A percentile compares a stretch with the other conserved stretches of the same genome.
Evolutionary conservation across 2,888 invertebrate species (phyloP).

Genomic region (Drosophila sordidula): DNA sequence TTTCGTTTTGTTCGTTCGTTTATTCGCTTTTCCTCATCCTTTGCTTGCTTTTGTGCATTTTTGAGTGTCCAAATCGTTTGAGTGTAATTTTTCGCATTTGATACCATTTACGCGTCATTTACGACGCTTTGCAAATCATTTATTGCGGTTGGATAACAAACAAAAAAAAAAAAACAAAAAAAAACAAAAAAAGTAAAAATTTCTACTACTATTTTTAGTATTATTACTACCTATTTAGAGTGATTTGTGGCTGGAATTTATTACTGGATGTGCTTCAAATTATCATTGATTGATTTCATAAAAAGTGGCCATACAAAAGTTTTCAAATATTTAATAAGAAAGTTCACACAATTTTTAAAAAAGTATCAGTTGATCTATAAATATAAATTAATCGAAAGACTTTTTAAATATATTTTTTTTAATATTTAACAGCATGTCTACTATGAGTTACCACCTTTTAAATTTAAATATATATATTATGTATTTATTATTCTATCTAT

Average conservation of each 20-base stretch:
- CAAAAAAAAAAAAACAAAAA: constrained; percentile 1
- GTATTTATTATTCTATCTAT: too few species aligned
- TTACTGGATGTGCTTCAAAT: constrained; percentile 5
- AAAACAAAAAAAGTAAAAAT: too few species aligned
- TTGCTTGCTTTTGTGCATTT: constrained; percentile 61
- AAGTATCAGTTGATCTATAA: too few species aligned
- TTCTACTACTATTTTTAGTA: constrained; percentile 2
- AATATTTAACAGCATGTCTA: too few species aligned
- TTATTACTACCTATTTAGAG: constrained; percentile 4
- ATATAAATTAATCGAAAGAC: too few species aligned
- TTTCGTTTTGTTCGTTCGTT: constrained; percentile 6
- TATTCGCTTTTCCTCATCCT: constrained; percentile 16
- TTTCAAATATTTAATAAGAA: background rate
- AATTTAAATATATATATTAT: too few species aligned
- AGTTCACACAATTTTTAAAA: too few species aligned
- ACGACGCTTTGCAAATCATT: constrained; percentile 38
- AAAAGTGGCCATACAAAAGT: background rate
- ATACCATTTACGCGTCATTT: constrained; percentile 55
- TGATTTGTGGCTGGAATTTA: constrained; percentile 19
- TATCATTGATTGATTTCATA: background rate
- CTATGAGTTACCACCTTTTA: too few species aligned
- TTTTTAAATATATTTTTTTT: too few species aligned
- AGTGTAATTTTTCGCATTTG: constrained; percentile 63
- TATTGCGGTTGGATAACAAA: constrained; percentile 14
- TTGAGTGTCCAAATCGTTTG: constrained; percentile 46